Percentiles rank a stretch among this genome's conserved stretches.
These are phyloP conservation scores for Sebastes melanostomus DNA, from an alignment of 2,797 vertebrate genomes.

Conservation along the genomic window DNA sequence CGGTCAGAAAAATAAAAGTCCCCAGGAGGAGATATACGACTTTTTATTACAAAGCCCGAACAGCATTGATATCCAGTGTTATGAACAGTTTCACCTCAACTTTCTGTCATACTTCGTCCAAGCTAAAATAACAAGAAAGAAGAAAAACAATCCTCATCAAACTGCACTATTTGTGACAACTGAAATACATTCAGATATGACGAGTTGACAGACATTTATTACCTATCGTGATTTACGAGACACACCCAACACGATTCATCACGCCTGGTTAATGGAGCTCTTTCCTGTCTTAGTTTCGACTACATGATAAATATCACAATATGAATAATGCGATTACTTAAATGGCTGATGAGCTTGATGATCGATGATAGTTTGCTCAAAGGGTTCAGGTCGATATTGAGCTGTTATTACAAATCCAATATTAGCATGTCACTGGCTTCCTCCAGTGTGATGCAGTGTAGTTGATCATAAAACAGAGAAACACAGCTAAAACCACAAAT, in stretches of 20 bases:
- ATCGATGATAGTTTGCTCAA: slow-evolving; percentile 17
- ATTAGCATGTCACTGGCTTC: neutral
- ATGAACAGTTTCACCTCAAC: neutral
- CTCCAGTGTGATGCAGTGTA: neutral
- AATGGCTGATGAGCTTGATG: neutral
- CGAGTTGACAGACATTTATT: neutral
- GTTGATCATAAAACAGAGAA: neutral
- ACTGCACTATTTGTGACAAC: neutral
- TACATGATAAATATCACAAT: slow-evolving; percentile 27
- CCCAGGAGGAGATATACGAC: slow-evolving; percentile 4
- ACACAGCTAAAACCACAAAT: neutral
- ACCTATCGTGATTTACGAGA: neutral
- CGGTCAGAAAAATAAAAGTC: slow-evolving; percentile 35
- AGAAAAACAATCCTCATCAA: neutral
- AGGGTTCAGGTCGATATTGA: slow-evolving; percentile 7
- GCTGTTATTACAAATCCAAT: slow-evolving; percentile 28
- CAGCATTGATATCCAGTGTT: neutral
- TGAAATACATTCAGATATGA: neutral
- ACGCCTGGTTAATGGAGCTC: neutral
- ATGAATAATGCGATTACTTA: slow-evolving; percentile 17
- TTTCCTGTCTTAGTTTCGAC: neutral
- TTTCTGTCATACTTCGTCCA: neutral
- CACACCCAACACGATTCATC: neutral
- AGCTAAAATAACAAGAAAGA: neutral
- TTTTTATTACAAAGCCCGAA: slow-evolving; percentile 21